These are phyloP conservation scores for Stenoptilia bipunctidactyla DNA, from an alignment of 2,888 invertebrate genomes.

Conservation along the genomic window DNA sequence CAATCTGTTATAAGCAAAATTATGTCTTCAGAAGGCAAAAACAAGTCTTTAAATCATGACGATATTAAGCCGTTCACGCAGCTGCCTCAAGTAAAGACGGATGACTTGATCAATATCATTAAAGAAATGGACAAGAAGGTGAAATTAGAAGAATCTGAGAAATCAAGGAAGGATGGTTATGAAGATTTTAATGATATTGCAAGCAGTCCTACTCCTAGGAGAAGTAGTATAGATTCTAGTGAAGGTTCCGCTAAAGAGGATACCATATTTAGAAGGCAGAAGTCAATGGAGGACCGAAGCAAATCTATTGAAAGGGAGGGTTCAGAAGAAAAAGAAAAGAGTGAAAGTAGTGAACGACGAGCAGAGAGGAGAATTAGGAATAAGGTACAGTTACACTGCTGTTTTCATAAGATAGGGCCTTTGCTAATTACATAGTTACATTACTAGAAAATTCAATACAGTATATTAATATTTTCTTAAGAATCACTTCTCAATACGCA, in stretches of 20 bases:
- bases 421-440: too few relatives aligned
- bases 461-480: too few relatives aligned
- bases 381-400: conserved; percentile 59
- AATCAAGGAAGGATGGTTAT: conserved; percentile 37
- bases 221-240: conserved; percentile 51
- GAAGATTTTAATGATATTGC: conserved; percentile 39
- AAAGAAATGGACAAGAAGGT: conserved; percentile 55
- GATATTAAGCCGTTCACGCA: conserved; percentile 66
- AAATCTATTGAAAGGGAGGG: conserved; percentile 67
- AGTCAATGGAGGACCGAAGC: conserved; percentile 69
- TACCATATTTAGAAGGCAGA: conserved; percentile 57
- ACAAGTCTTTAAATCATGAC: conserved; percentile 44
- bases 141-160: conserved; percentile 40
- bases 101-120: conserved; percentile 56
- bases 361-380: conserved; percentile 75
- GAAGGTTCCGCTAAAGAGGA: conserved; percentile 42
- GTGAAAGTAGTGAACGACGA: conserved; percentile 66
- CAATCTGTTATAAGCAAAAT: conserved; percentile 46
- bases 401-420: too few relatives aligned
- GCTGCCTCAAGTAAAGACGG: conserved; percentile 61
- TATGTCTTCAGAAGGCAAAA: conserved; percentile 42
- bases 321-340: conserved; percentile 62
- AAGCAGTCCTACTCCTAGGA: conserved; percentile 23
- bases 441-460: too few relatives aligned
- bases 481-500: too few relatives aligned